These are phyloP conservation scores for Drosophila demipolita DNA, from an alignment of 2,888 invertebrate species.

Conservation along the genomic window DNA sequence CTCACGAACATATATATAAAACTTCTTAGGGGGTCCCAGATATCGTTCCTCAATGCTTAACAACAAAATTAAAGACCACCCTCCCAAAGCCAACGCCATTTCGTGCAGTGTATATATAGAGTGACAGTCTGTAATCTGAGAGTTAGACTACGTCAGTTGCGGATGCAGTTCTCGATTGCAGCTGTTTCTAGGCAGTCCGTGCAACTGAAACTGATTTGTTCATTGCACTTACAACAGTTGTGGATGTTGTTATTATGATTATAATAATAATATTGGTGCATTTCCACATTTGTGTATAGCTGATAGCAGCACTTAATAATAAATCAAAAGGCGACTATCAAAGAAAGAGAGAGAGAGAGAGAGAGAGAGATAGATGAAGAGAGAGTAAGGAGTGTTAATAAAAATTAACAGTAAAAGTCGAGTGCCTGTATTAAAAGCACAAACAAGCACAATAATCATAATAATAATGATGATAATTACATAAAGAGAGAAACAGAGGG, in stretches of 20 bases:
- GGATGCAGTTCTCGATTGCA: constrained; percentile 48
- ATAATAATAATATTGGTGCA: constrained; percentile 35
- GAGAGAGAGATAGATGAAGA: background rate
- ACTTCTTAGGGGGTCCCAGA: background rate
- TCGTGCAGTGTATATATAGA: background rate
- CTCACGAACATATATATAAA: background rate
- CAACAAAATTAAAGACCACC: background rate
- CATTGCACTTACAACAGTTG: constrained; percentile 46
- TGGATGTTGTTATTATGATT: constrained; percentile 25
- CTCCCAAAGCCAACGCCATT: background rate
- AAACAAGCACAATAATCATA: constrained; percentile 24
- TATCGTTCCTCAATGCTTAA: background rate
- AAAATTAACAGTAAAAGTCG: constrained; percentile 43
- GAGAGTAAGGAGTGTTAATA: constrained; percentile 23
- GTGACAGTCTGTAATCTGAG: constrained; percentile 18
- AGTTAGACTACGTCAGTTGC: constrained; percentile 43
- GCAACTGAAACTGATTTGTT: constrained; percentile 36
- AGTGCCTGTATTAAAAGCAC: constrained; percentile 34
- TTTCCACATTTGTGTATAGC: constrained; percentile 47
- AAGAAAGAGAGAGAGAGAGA: background rate
- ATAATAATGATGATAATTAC: constrained; percentile 38
- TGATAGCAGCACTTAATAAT: constrained; percentile 62
- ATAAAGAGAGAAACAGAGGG: constrained; percentile 1
- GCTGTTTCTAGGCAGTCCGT: constrained; percentile 44
- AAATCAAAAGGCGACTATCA: constrained; percentile 39